phyloP scores from a whole-genome alignment of 1,140 invertebrate genomes.

The Platyscapa corneri region DNA sequence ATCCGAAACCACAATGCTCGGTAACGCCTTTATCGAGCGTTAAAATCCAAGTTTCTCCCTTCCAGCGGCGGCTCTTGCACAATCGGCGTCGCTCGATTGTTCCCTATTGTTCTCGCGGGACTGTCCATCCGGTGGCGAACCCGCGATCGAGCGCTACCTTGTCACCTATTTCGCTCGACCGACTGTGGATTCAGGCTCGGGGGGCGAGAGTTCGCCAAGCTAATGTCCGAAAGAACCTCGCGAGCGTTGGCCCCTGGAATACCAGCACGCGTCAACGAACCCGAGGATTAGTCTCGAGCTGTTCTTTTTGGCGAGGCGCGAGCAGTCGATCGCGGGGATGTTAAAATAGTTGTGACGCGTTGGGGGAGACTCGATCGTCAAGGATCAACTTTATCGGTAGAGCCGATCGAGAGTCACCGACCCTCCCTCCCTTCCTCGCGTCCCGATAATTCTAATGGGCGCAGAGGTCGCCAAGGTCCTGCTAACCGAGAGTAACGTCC shows the following conservation, averaged over 20 bases:
- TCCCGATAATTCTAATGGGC: too few species aligned
- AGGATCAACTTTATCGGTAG: background rate
- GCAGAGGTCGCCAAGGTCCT: background rate
- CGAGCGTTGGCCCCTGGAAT: background rate
- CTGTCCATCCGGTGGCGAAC: constrained; percentile 13
- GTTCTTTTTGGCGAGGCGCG: background rate
- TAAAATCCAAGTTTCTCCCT: background rate
- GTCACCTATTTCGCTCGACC: background rate
- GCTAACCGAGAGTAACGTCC: background rate
- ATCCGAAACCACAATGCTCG: background rate
- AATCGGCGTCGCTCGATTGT: constrained; percentile 30
- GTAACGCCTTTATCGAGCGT: background rate
- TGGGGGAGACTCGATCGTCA: too few species aligned
- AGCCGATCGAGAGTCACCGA: background rate
- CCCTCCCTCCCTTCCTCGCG: too few species aligned
- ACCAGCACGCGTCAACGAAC: background rate
- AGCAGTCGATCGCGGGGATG: background rate
- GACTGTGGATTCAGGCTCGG: background rate
- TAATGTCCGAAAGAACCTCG: background rate
- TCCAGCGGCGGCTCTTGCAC: constrained; percentile 1
- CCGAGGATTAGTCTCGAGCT: background rate
- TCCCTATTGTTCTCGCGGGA: constrained; percentile 27
- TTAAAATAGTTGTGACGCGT: too few species aligned
- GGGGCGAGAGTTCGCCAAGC: background rate
- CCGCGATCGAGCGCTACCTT: background rate